Conservation (phyloP, 2,888 invertebrate genomes). For the Lithophane ornitopus region DNA sequence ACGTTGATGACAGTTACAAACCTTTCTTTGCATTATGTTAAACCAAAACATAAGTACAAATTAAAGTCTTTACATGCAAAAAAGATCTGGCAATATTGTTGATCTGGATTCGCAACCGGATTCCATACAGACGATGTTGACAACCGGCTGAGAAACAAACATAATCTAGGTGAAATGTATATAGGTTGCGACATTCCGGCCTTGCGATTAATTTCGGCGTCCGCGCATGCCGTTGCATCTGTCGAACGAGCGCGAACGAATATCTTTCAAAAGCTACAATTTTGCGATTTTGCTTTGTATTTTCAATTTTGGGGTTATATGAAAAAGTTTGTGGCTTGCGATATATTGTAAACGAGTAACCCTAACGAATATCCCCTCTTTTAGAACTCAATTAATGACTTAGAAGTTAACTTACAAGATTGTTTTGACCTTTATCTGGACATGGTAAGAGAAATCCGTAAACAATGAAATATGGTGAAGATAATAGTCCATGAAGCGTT, state of each 20-base stretch:
- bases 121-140: slow-evolving; percentile 57
- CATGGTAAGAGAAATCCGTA: not conserved
- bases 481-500: not conserved
- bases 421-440: not conserved
- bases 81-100: slow-evolving; percentile 16
- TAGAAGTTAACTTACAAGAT: not conserved
- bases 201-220: slow-evolving; percentile 71
- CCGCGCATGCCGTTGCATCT: slow-evolving; percentile 61
- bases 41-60: not conserved
- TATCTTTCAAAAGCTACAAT: slow-evolving; percentile 23
- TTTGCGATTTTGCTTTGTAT: not conserved
- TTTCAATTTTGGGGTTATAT: not conserved
- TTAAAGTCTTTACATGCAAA: not conserved
- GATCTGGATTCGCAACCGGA: slow-evolving; percentile 54
- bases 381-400: not conserved
- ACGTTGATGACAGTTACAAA: not conserved
- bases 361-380: not conserved
- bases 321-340: not conserved
- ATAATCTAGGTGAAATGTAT: slow-evolving; percentile 64
- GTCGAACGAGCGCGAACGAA: slow-evolving; percentile 21
- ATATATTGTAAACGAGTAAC: not conserved
- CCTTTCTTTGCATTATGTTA: not conserved
- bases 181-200: slow-evolving; percentile 68
- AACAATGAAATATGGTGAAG: not conserved
- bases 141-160: slow-evolving; percentile 57